These are phyloP conservation scores for Pyxicephalus adspersus DNA, from an alignment of 2,113 vertebrate genomes.

Conservation along the genomic window DNA sequence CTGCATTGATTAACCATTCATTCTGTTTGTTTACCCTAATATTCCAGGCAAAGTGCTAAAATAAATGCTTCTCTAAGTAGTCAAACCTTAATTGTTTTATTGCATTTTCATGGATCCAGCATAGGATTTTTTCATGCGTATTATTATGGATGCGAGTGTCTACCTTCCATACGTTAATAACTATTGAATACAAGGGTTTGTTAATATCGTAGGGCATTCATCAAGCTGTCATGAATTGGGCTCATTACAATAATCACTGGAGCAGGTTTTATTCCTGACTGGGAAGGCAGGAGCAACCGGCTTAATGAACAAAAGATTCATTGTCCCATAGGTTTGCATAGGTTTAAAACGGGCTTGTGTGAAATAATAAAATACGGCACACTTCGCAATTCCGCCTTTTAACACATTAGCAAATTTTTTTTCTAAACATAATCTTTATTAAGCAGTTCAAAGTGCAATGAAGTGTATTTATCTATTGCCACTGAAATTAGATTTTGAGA, in stretches of 20 bases:
- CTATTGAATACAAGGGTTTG: constrained; percentile 38
- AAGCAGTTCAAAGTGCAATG: no score
- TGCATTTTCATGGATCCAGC: constrained; percentile 22
- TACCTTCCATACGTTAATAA: constrained; percentile 25
- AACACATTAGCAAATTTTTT: no score
- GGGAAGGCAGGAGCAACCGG: not conserved
- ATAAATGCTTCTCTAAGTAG: constrained; percentile 29
- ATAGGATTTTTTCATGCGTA: not conserved
- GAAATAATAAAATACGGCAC: not conserved
- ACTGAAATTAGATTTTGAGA: no score
- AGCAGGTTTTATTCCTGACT: constrained; percentile 12
- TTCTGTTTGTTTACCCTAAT: constrained; percentile 34
- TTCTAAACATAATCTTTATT: no score
- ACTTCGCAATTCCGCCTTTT: no score
- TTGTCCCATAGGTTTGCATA: not conserved
- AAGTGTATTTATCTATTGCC: no score
- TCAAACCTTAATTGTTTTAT: constrained; percentile 30
- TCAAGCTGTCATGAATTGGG: constrained; percentile 22
- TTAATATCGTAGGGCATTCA: constrained; percentile 34
- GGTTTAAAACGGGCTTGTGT: not conserved
- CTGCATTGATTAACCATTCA: not conserved
- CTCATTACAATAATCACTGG: constrained; percentile 36
- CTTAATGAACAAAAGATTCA: constrained; percentile 10
- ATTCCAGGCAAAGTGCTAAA: constrained; percentile 15
- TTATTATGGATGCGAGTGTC: not conserved